Evolutionary conservation across 2,797 vertebrate species (phyloP).

Genomic region (Cynodonichthys magdalenae): DNA sequence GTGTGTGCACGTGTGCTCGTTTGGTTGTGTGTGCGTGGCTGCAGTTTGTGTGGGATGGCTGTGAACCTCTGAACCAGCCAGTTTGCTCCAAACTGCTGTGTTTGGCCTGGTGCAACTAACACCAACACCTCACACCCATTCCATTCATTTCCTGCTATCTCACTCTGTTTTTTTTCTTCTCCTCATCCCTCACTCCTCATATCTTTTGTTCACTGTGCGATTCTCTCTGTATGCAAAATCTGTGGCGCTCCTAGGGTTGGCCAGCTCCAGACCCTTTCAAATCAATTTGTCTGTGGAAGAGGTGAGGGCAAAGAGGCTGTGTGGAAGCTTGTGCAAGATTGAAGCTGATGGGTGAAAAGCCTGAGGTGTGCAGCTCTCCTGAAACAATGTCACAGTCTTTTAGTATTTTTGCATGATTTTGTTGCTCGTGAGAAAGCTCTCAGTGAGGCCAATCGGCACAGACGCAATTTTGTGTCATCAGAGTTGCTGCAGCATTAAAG

Average conservation of each 20-base stretch:
- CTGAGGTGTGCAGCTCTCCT: slow-evolving; percentile 43
- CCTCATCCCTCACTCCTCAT: slow-evolving; percentile 48
- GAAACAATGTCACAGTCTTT: slow-evolving; percentile 33
- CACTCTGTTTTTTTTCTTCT: neutral
- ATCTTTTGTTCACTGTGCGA: slow-evolving; percentile 84
- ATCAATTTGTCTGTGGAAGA: slow-evolving; percentile 92
- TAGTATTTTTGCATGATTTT: slow-evolving; percentile 21
- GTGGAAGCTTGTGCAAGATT: slow-evolving; percentile 22
- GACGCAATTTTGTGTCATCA: slow-evolving; percentile 4
- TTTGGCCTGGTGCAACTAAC: slow-evolving; percentile 66
- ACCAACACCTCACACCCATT: slow-evolving; percentile 12
- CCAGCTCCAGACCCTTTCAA: slow-evolving; percentile 91
- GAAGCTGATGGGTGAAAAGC: slow-evolving; percentile 42
- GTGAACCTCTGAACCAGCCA: slow-evolving; percentile 88
- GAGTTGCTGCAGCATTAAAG: slow-evolving; percentile 4
- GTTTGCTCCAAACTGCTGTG: slow-evolving; percentile 88
- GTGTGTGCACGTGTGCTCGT: slow-evolving; percentile 34
- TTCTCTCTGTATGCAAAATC: slow-evolving; percentile 88
- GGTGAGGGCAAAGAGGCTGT: slow-evolving; percentile 54
- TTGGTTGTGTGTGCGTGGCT: slow-evolving; percentile 16
- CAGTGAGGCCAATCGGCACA: slow-evolving; percentile 20
- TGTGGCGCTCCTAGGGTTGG: slow-evolving; percentile 78
- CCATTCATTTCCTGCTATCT: neutral
- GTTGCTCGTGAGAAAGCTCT: slow-evolving; percentile 15
- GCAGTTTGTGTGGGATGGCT: slow-evolving; percentile 28